Evolutionary conservation across 2,113 vertebrate species (phyloP).

Genomic region (Pionites leucogaster): DNA sequence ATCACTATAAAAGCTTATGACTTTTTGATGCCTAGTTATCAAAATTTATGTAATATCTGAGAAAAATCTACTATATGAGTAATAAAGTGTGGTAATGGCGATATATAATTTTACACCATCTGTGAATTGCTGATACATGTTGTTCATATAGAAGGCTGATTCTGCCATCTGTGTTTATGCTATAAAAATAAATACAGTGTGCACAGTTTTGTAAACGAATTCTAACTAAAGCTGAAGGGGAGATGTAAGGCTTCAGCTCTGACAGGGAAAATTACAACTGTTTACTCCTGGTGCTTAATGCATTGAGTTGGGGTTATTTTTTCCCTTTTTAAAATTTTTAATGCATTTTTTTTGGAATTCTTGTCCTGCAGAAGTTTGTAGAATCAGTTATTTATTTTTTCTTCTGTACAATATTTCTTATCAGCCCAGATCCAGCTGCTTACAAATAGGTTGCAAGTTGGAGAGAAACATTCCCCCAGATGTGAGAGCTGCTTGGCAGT

Average conservation of each 20-base stretch:
- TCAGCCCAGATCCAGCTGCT: neutral
- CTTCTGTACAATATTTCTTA: neutral
- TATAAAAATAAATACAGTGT: conserved; percentile 47
- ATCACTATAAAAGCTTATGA: conserved; percentile 5
- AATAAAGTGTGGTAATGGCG: conserved; percentile 23
- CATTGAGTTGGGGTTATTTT: neutral
- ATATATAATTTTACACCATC: conserved; percentile 40
- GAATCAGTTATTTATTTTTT: neutral
- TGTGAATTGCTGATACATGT: conserved; percentile 39
- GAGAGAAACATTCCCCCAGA: neutral
- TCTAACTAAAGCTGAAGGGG: conserved; percentile 18
- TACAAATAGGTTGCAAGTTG: neutral
- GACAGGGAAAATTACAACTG: conserved; percentile 46
- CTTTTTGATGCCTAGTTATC: conserved; percentile 46
- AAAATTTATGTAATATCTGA: conserved; percentile 58
- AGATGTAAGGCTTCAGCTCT: conserved; percentile 26
- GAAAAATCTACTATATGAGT: conserved; percentile 14
- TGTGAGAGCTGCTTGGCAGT: neutral
- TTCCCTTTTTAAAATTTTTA: neutral
- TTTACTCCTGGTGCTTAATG: conserved; percentile 27
- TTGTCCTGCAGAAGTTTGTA: neutral
- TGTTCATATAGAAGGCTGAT: conserved; percentile 44
- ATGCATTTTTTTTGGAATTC: neutral
- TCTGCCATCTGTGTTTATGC: conserved; percentile 63
- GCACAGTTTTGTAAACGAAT: conserved; percentile 44